A percentile compares a stretch with the other conserved stretches of the same genome.
These are phyloP conservation scores for Parapsyche elsis DNA, from an alignment of 1,140 invertebrate genomes.

Conservation along the genomic window DNA sequence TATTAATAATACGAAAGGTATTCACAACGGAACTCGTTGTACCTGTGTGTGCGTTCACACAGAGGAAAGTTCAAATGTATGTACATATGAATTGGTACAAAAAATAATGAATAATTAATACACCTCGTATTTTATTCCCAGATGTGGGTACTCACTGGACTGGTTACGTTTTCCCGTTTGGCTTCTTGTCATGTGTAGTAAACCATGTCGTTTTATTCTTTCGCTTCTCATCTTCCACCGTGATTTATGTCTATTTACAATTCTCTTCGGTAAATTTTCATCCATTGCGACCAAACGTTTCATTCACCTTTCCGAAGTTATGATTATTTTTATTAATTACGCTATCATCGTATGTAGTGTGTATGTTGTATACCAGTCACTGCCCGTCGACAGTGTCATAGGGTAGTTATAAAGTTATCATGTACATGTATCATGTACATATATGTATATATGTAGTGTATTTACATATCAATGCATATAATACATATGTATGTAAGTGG, in stretches of 20 bases:
- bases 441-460: too few species aligned
- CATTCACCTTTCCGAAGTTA: not conserved
- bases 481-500: too few species aligned
- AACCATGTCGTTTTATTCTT: not conserved
- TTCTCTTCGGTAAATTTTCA: not conserved
- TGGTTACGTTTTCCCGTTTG: slow-evolving; percentile 6
- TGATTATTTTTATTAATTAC: not conserved
- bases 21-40: too few species aligned
- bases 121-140: not conserved
- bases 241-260: slow-evolving; percentile 29
- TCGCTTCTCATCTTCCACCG: not conserved
- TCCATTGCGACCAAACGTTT: not conserved
- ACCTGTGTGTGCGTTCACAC: too few species aligned
- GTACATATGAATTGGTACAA: too few species aligned
- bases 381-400: too few species aligned
- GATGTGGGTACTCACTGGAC: not conserved
- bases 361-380: too few species aligned
- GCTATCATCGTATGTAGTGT: too few species aligned
- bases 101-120: not conserved
- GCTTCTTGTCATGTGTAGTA: not conserved
- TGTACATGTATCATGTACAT: too few species aligned
- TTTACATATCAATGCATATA: too few species aligned
- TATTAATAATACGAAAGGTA: not conserved
- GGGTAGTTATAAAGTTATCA: too few species aligned
- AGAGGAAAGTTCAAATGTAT: too few species aligned